Evolutionary conservation across 2,113 vertebrate genomes (phyloP).

Genomic region (Pyxicephalus adspersus): DNA sequence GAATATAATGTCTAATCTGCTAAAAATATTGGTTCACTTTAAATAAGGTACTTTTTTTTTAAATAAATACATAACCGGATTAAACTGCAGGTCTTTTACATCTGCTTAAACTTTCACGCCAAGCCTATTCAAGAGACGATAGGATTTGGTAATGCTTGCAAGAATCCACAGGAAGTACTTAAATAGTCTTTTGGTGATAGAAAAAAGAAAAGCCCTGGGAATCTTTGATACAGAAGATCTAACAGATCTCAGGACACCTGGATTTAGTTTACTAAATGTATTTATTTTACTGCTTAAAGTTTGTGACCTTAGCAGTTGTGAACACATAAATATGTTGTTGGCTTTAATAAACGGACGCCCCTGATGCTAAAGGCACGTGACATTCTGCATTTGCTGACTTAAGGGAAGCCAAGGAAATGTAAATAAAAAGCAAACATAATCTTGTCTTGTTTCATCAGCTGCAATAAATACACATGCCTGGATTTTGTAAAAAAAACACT

Average conservation of each 20-base stretch:
- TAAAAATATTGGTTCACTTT: too few relatives aligned
- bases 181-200: conserved; percentile 27
- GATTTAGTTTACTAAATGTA: conserved; percentile 49
- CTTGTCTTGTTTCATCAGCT: conserved; percentile 54
- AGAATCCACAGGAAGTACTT: not conserved
- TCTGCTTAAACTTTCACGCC: too few relatives aligned
- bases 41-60: too few relatives aligned
- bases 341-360: conserved; percentile 41
- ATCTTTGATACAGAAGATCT: conserved; percentile 39
- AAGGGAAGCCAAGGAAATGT: conserved; percentile 45
- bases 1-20: too few relatives aligned
- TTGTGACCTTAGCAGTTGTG: conserved; percentile 49
- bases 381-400: conserved; percentile 50
- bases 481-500: conserved; percentile 1
- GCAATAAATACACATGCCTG: conserved; percentile 44
- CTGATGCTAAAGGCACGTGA: conserved; percentile 54
- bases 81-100: too few relatives aligned
- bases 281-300: conserved; percentile 45
- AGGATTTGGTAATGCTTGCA: too few relatives aligned
- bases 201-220: conserved; percentile 24
- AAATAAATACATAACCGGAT: too few relatives aligned
- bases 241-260: conserved; percentile 39
- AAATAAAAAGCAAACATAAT: conserved; percentile 47
- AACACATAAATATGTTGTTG: conserved; percentile 53
- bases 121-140: too few relatives aligned